These are phyloP conservation scores for Oceanites oceanicus DNA, from an alignment of 2,113 vertebrate genomes.

Conservation along the genomic window DNA sequence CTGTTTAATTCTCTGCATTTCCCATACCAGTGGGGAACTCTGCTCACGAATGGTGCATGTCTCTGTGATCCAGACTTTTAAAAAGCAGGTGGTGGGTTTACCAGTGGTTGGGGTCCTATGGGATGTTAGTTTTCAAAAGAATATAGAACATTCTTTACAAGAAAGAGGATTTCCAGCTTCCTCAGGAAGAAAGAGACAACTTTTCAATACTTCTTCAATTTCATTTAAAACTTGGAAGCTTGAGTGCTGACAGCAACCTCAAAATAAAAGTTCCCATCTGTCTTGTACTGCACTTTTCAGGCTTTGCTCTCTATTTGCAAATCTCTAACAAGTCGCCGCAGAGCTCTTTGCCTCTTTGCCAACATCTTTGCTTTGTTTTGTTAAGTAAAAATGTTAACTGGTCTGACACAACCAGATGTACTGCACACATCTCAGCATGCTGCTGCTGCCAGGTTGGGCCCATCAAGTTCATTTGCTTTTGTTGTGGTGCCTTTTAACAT, in stretches of 20 bases:
- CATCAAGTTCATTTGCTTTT: not conserved
- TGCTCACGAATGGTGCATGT: rapidly evolving
- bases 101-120: not conserved
- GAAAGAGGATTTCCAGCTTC: not conserved
- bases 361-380: not conserved
- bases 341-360: not conserved
- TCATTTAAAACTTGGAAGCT: not conserved
- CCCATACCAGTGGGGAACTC: not conserved
- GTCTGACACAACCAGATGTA: not conserved
- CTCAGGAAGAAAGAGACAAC: not conserved
- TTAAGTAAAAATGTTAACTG: not conserved
- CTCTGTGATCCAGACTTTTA: not conserved
- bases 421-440: not conserved
- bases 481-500: not conserved
- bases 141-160: not conserved
- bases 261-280: not conserved
- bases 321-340: not conserved
- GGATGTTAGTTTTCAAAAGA: not conserved
- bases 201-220: not conserved
- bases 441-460: not conserved
- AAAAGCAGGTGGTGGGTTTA: not conserved
- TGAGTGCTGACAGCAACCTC: not conserved
- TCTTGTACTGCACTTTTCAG: not conserved
- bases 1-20: not conserved
- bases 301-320: not conserved